Evolutionary conservation across 2,797 vertebrate species (phyloP).

Genomic region (Pseudochirops corinnae): DNA sequence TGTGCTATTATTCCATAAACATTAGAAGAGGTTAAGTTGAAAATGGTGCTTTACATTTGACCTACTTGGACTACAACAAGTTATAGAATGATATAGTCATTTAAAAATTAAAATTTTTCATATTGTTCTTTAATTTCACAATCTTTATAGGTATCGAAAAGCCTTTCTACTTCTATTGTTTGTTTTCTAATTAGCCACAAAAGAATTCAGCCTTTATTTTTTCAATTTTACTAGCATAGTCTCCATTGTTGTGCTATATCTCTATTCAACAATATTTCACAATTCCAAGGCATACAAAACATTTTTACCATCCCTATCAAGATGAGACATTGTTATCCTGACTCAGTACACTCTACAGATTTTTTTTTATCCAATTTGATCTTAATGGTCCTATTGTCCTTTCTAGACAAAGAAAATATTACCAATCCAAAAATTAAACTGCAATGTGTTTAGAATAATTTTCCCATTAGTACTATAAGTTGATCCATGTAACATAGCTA

Average conservation of each 20-base stretch:
- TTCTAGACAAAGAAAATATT: constrained; percentile 30
- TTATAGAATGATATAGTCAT: background rate
- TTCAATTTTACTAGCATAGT: background rate
- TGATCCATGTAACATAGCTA: constrained; percentile 65
- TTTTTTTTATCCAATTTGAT: background rate
- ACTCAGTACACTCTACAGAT: background rate
- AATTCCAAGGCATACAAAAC: background rate
- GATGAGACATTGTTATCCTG: background rate
- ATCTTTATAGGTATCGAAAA: background rate
- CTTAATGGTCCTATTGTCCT: background rate
- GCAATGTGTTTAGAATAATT: constrained; percentile 32
- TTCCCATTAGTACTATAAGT: constrained; percentile 35
- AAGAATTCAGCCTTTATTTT: background rate
- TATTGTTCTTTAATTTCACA: background rate
- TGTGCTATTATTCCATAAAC: background rate
- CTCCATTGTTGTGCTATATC: constrained; percentile 7
- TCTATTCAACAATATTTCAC: background rate
- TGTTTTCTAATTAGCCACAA: background rate
- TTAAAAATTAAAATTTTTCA: constrained; percentile 22
- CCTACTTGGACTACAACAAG: background rate
- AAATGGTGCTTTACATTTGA: background rate
- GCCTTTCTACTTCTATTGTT: background rate
- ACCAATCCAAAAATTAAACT: background rate
- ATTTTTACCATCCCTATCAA: background rate
- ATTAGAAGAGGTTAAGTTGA: background rate